Conservation (phyloP, 2,113 vertebrate species). For the Scartelaos histophorus region DNA sequence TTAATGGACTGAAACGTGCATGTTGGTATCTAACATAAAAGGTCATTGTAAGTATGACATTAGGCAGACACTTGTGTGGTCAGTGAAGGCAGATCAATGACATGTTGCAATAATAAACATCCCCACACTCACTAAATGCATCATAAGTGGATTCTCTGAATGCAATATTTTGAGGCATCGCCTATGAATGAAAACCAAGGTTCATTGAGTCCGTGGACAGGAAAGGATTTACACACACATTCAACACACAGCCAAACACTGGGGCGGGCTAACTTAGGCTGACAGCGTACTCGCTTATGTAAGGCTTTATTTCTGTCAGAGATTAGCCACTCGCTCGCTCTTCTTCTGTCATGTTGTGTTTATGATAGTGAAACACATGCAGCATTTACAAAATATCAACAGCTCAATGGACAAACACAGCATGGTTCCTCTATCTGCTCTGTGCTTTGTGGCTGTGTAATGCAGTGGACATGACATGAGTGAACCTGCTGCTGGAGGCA, state of each 20-base stretch:
- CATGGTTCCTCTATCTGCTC: constrained; percentile 19
- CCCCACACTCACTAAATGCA: neutral
- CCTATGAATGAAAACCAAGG: constrained; percentile 45
- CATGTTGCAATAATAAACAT: neutral
- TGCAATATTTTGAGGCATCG: neutral
- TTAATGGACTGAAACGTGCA: neutral
- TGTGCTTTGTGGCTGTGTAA: constrained; percentile 24
- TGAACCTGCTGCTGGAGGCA: constrained; percentile 13
- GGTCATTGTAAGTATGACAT: constrained; percentile 21
- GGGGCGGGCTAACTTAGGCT: constrained; percentile 51
- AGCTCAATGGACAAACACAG: constrained; percentile 23
- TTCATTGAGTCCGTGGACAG: constrained; percentile 35
- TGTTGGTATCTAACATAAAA: constrained; percentile 10
- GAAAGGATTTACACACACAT: constrained; percentile 26
- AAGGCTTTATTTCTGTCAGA: constrained; percentile 75
- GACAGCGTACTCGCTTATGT: constrained; percentile 68
- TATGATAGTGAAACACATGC: constrained; percentile 22
- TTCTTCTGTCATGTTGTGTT: constrained; percentile 26
- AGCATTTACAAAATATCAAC: constrained; percentile 35
- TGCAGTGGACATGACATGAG: constrained; percentile 17
- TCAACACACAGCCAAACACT: constrained; percentile 42
- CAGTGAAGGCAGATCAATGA: neutral
- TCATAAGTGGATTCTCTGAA: neutral
- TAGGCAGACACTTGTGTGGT: too few species aligned
- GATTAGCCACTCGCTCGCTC: constrained; percentile 67